Conservation (phyloP, 2,888 invertebrate genomes). For the Drosophila meridiana region DNA sequence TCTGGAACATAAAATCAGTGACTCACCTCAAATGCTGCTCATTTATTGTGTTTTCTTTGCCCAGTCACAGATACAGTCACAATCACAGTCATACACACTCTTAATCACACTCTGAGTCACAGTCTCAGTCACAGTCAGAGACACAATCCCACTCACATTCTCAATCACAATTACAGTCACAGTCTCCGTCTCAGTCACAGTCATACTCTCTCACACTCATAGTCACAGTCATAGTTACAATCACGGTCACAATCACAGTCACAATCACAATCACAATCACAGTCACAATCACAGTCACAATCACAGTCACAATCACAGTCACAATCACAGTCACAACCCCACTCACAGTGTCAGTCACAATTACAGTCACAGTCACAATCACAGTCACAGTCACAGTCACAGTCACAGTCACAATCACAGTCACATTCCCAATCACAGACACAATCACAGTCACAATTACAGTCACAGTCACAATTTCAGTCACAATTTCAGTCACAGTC, state of each 20-base stretch:
- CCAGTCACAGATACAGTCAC: not conserved
- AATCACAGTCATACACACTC: not conserved
- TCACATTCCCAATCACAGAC: not conserved
- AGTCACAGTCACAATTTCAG: not conserved
- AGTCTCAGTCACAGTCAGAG: not conserved
- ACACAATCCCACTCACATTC: not conserved
- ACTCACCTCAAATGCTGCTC: not conserved
- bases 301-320: not conserved
- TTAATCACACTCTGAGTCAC: not conserved
- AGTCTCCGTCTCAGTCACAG: not conserved
- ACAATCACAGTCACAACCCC: not conserved
- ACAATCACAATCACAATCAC: not conserved
- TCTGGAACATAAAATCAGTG: not conserved
- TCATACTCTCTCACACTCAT: not conserved
- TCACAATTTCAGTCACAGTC: not conserved
- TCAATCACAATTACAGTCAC: not conserved
- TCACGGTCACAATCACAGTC: not conserved
- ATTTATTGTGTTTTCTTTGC: not conserved
- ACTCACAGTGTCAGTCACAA: too few species aligned
- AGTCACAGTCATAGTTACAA: not conserved
- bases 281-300: not conserved
- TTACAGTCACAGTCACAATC: not conserved
- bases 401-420: not conserved
- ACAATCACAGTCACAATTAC: not conserved
- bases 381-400: not conserved